phyloP scores from a whole-genome alignment of 2,797 vertebrate species.

The Paratrypauchen microcephalus region DNA sequence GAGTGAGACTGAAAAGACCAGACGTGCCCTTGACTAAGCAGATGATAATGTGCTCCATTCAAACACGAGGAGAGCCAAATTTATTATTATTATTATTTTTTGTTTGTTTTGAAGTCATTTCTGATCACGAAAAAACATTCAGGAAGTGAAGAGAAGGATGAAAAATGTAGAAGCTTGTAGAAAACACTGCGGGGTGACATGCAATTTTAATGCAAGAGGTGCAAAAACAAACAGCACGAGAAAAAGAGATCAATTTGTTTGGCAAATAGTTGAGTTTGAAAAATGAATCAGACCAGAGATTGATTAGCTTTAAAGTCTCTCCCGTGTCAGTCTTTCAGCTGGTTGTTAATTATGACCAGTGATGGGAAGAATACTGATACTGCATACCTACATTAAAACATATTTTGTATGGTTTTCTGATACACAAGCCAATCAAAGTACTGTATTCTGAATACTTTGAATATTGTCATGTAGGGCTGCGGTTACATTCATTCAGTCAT shows the following conservation, averaged over 20 bases:
- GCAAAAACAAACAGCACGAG: not conserved
- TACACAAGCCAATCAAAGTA: too few relatives aligned
- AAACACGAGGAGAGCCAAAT: not conserved
- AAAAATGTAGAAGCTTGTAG: not conserved
- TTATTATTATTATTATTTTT: too few relatives aligned
- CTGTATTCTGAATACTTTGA: too few relatives aligned
- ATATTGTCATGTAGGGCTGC: too few relatives aligned
- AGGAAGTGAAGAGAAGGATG: not conserved
- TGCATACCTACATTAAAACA: too few relatives aligned
- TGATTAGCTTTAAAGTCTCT: not conserved
- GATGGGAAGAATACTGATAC: too few relatives aligned
- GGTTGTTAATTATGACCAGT: not conserved
- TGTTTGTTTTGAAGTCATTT: not conserved
- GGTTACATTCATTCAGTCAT: too few relatives aligned
- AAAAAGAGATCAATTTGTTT: slow-evolving; percentile 2
- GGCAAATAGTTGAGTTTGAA: slow-evolving; percentile 5
- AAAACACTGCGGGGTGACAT: not conserved
- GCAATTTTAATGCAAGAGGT: slow-evolving; percentile 1
- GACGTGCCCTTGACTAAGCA: slow-evolving; percentile 8
- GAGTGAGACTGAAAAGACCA: not conserved
- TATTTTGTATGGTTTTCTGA: too few relatives aligned
- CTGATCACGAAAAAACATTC: not conserved
- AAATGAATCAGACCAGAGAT: not conserved
- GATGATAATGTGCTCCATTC: not conserved
- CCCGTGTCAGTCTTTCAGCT: not conserved